Evolutionary conservation across 2,113 vertebrate genomes (phyloP).

Genomic region (Microtus montanus): DNA sequence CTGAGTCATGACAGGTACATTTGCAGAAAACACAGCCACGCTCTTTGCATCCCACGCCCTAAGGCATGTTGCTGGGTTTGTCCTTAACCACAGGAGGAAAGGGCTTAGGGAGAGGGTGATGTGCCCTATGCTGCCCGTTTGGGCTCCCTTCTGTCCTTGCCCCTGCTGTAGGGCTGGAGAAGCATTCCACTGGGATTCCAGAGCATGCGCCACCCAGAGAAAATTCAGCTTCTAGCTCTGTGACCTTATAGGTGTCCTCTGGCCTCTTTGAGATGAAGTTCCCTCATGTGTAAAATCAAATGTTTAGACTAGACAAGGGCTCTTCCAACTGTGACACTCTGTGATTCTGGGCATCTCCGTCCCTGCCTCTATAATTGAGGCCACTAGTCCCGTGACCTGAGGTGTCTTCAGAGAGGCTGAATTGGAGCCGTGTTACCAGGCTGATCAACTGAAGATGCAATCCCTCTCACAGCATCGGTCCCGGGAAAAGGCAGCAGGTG

Average conservation of each 20-base stretch:
- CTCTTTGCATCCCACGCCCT: background rate
- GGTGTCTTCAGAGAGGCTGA: background rate
- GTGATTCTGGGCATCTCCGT: background rate
- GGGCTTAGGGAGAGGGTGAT: too few species aligned
- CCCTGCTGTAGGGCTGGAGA: too few species aligned
- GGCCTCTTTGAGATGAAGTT: constrained; percentile 16
- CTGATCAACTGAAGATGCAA: background rate
- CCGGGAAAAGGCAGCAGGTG: background rate
- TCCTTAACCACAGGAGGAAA: background rate
- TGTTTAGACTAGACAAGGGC: constrained; percentile 2
- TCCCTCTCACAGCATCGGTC: background rate
- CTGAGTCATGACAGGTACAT: background rate
- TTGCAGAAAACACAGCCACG: background rate
- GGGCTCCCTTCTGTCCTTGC: background rate
- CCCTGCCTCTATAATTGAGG: constrained; percentile 60
- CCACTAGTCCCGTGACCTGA: background rate
- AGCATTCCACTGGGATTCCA: background rate
- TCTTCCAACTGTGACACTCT: constrained; percentile 32
- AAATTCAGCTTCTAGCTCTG: background rate
- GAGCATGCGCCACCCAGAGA: fast-evolving
- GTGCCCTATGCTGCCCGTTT: background rate
- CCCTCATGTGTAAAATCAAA: constrained; percentile 65
- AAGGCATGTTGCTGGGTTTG: background rate
- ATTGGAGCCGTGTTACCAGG: background rate
- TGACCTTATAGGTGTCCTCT: constrained; percentile 21